Evolutionary conservation across 2,888 invertebrate genomes (phyloP).

Genomic region (Lathronympha strigana): DNA sequence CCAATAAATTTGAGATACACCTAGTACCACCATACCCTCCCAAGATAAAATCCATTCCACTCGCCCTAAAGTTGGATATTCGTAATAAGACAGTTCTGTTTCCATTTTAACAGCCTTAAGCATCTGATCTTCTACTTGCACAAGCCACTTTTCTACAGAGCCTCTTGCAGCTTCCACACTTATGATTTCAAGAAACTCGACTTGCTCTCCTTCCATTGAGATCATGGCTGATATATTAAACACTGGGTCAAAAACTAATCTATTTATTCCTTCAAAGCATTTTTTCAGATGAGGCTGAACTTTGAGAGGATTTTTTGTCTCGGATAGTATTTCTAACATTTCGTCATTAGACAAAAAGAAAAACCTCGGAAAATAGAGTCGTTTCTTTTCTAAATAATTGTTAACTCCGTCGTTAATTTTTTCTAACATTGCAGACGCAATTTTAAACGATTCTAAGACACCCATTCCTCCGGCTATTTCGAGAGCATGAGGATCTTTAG

Average conservation of each 20-base stretch:
- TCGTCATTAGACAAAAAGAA: slow-evolving; percentile 97
- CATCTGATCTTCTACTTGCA: slow-evolving; percentile 93
- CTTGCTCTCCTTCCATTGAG: slow-evolving; percentile 90
- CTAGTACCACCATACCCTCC: slow-evolving; percentile 93
- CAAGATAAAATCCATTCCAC: slow-evolving; percentile 89
- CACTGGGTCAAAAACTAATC: slow-evolving; percentile 88
- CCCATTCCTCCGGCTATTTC: slow-evolving; percentile 87
- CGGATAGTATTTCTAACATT: slow-evolving; percentile 94
- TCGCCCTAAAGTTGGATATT: slow-evolving; percentile 84
- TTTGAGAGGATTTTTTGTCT: slow-evolving; percentile 92
- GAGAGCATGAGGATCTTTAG: slow-evolving; percentile 86
- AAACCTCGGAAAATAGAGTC: slow-evolving; percentile 93
- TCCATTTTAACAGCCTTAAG: slow-evolving; percentile 88
- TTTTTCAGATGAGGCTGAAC: slow-evolving; percentile 95
- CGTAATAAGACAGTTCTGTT: slow-evolving; percentile 86
- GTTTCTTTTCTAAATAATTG: slow-evolving; percentile 92
- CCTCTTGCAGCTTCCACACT: slow-evolving; percentile 90
- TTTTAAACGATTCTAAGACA: slow-evolving; percentile 87
- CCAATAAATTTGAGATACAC: slow-evolving; percentile 93
- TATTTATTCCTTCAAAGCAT: slow-evolving; percentile 94
- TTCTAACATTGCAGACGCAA: slow-evolving; percentile 88
- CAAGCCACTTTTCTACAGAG: slow-evolving; percentile 94
- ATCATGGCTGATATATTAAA: slow-evolving; percentile 91
- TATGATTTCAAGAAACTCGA: slow-evolving; percentile 85
- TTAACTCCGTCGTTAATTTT: slow-evolving; percentile 93